phyloP scores from a whole-genome alignment of 2,888 invertebrate genomes.

The Drosophila tanythrix region DNA sequence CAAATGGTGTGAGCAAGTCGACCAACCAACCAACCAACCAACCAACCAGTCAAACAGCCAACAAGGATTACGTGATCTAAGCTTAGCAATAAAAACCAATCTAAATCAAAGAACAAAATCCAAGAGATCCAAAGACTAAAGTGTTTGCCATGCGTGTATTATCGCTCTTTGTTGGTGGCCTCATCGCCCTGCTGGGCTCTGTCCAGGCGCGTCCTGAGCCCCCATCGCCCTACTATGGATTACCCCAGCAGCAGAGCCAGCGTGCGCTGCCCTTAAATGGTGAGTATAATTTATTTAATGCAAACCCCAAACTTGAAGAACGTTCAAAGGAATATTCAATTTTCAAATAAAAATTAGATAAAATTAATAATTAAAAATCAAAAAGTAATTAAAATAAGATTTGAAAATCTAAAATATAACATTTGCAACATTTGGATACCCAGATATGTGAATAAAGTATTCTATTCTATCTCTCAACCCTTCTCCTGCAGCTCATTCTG shows the following conservation, averaged over 20 bases:
- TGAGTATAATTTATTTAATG: constrained; percentile 48
- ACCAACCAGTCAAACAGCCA: constrained; percentile 16
- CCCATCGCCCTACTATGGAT: constrained; percentile 83
- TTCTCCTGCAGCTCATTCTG: constrained; percentile 47
- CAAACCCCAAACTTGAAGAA: background rate
- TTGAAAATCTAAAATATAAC: background rate
- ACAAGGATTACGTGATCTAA: constrained; percentile 81
- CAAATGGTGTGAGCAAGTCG: constrained; percentile 11
- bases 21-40: constrained; percentile 28
- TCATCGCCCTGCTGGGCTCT: constrained; percentile 75
- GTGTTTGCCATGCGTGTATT: constrained; percentile 80
- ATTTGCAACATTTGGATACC: background rate
- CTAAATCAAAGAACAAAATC: background rate
- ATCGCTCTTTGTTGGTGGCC: constrained; percentile 78
- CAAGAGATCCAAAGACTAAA: constrained; percentile 48
- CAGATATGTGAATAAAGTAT: background rate
- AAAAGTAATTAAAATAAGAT: background rate
- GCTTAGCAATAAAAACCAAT: constrained; percentile 79
- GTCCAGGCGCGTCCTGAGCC: constrained; percentile 83
- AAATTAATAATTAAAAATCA: too few relatives aligned
- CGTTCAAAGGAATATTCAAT: background rate
- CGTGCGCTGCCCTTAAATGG: constrained; percentile 85
- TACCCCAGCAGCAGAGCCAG: constrained; percentile 82
- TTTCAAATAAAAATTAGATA: background rate
- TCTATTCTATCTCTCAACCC: background rate